Evolutionary conservation across 2,888 invertebrate species (phyloP), one percentile per base, ranked within the genome.

Genomic region (Lithophane semibrunnea): DNA sequence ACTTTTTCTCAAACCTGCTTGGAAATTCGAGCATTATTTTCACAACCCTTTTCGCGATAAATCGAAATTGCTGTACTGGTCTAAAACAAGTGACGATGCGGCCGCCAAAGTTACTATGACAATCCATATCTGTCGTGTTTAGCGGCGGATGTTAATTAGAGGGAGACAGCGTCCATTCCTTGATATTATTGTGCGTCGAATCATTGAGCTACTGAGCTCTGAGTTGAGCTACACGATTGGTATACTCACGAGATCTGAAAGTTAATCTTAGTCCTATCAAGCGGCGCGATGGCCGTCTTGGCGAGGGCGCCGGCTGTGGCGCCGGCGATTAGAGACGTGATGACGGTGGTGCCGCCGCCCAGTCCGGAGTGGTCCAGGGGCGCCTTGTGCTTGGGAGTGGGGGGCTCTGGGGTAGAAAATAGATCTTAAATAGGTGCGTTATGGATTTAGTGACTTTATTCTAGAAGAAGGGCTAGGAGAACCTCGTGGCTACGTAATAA

Each of bases 221-320:
- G n/a, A n/a, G 63, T 42, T 42, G 21, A 64, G 64, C 42, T 4
- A n/a, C 64, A 42, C n/a, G 42, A 16, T n/a, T n/a, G 10, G 16
- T 12, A 29, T 60, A 94, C 95, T 96, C 93, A 98, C 97, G 98
- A 97, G 90, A 98, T 98, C 97, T 99, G 99, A 94, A 99, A 99
- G 97, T 99, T 99, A 88, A 99, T 99, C 97, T 99, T 99, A 84
- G 99, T 99, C 82, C 99, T 97, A 96, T 99, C 99, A 73, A 99
- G 97, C 0, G 99, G 99, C 3, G 99, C 99, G 88, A 99, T 99
- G 67, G 98, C 97, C 0, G 99, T 99, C 97, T 99, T 99, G 47
- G 99, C 99, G 79, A 98, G 89, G 5, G 99, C 99, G 37, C 99
- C 99, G 49, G 99, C 99, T 37, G 98, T 95, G 1, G 99, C 99